These are phyloP conservation scores for Pseudorhombus dupliciocellatus DNA, from an alignment of 2,113 vertebrate genomes.

Conservation along the genomic window DNA sequence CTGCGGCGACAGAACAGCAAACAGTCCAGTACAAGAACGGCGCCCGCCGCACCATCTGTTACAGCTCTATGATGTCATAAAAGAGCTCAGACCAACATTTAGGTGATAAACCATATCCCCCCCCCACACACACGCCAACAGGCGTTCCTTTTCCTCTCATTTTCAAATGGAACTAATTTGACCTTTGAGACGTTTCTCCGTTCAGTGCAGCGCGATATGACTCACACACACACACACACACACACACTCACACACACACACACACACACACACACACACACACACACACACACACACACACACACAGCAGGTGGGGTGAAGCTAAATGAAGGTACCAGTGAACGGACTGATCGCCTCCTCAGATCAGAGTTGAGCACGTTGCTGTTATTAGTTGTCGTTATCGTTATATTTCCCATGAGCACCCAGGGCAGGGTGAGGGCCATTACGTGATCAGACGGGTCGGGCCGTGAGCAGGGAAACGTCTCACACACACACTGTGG, in stretches of 20 bases:
- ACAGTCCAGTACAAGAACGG: not conserved
- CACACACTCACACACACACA: not conserved
- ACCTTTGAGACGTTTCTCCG: conserved; percentile 31
- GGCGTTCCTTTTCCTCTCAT: not conserved
- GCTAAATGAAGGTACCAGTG: conserved; percentile 6
- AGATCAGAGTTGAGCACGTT: too few species aligned
- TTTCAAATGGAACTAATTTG: not conserved
- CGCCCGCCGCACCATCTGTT: conserved; percentile 34
- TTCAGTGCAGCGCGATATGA: conserved; percentile 61
- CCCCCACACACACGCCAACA: not conserved
- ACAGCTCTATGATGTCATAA: conserved; percentile 30
- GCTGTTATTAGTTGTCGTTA: too few species aligned
- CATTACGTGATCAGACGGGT: too few species aligned
- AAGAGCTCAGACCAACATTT: conserved; percentile 31
- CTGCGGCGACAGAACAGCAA: conserved; percentile 3
- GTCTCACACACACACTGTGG: too few species aligned
- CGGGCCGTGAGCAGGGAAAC: too few species aligned
- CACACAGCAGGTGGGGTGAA: conserved; percentile 8
- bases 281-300: not conserved
- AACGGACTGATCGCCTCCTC: too few species aligned
- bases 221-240: not conserved
- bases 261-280: conserved; percentile 1
- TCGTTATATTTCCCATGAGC: too few species aligned
- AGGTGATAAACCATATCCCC: conserved; percentile 23
- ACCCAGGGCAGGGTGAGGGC: too few species aligned